Percentiles rank a stretch among this genome's conserved stretches.
phyloP scores from a whole-genome alignment of 2,797 vertebrate genomes.

The Enteromius thamalakanensis region DNA sequence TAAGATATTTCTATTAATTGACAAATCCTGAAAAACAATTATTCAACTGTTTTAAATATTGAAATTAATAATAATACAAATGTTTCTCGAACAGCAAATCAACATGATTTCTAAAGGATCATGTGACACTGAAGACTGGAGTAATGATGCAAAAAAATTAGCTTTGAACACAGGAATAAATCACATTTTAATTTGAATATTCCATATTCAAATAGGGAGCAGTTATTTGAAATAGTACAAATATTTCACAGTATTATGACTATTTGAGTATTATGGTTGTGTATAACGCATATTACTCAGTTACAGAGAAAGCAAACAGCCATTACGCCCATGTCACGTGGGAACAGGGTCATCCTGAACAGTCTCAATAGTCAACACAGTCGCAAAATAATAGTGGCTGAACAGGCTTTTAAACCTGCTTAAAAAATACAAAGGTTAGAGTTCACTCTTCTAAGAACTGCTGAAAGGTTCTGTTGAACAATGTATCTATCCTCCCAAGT shows the following conservation, averaged over 20 bases:
- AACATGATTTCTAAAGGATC: not conserved
- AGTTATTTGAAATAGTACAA: too few relatives aligned
- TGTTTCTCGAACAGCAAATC: not conserved
- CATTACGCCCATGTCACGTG: not conserved
- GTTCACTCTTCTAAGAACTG: not conserved
- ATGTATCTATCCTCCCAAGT: not conserved
- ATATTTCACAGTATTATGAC: too few relatives aligned
- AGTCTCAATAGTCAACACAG: constrained; percentile 15
- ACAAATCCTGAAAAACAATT: not conserved
- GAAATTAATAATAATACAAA: not conserved
- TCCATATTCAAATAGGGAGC: not conserved
- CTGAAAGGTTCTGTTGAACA: too few relatives aligned
- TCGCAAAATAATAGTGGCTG: not conserved
- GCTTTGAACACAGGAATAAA: not conserved
- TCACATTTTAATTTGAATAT: not conserved
- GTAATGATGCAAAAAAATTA: not conserved
- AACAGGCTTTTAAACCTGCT: constrained; percentile 28
- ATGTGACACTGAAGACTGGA: not conserved
- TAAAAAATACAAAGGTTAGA: not conserved
- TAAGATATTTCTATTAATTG: not conserved
- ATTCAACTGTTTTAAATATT: not conserved
- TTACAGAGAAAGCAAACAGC: not conserved
- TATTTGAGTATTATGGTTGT: too few relatives aligned
- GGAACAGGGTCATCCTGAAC: not conserved
- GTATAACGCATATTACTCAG: not conserved